Evolutionary conservation across 2,797 vertebrate genomes (phyloP).

Genomic region (Halcyon chelicuti): DNA sequence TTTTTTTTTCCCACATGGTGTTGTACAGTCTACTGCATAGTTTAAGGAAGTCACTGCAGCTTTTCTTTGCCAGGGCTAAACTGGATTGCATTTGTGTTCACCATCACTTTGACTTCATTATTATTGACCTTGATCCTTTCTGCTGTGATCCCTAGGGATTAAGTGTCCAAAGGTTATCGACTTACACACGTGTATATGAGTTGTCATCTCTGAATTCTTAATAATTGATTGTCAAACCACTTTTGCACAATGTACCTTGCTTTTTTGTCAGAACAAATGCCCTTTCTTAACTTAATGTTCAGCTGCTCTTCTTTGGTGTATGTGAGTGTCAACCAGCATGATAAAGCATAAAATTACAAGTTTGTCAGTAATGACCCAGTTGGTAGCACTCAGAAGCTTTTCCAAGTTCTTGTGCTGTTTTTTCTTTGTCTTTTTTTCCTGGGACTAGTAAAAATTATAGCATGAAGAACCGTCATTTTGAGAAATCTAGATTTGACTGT

Average conservation of each 20-base stretch:
- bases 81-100: neutral
- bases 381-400: neutral
- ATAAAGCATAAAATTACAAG: neutral
- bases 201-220: conserved; percentile 52
- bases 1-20: no score
- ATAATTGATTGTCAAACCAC: conserved; percentile 51
- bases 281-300: neutral
- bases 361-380: conserved; percentile 3
- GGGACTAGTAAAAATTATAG: neutral
- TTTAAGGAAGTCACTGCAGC: neutral
- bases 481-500: neutral
- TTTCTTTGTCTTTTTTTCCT: neutral
- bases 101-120: neutral
- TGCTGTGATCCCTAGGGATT: neutral
- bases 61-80: neutral
- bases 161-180: neutral
- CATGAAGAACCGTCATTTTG: neutral
- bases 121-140: conserved; percentile 17
- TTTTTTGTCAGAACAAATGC: neutral
- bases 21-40: accelerated
- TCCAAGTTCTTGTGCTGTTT: neutral
- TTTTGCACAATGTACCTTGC: neutral
- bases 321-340: neutral
- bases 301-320: neutral
- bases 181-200: neutral